These are phyloP conservation scores for Phyllotreta striolata DNA, from an alignment of 2,888 invertebrate species.

Conservation along the genomic window DNA sequence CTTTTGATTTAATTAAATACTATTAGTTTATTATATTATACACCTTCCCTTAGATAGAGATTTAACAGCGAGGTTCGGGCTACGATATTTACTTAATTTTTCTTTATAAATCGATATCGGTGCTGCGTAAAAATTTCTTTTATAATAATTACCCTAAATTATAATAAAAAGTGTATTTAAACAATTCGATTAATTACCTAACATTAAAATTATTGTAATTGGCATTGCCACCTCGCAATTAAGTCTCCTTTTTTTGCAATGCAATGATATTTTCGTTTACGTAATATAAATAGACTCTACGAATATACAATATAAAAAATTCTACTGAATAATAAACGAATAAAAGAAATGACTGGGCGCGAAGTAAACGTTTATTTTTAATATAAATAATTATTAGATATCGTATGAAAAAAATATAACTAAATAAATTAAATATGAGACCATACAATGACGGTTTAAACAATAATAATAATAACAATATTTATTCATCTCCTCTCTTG, in stretches of 20 bases:
- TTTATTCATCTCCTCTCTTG: not conserved
- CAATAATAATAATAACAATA: conserved; percentile 7
- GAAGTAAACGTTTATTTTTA: conserved; percentile 4
- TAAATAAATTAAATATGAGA: conserved; percentile 15
- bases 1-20: conserved; percentile 25
- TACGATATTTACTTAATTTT: not conserved
- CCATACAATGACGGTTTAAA: conserved; percentile 4
- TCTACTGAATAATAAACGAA: conserved; percentile 6
- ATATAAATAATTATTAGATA: conserved; percentile 16
- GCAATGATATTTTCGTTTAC: conserved; percentile 7
- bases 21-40: conserved; percentile 18
- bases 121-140: too few species aligned
- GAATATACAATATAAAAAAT: conserved; percentile 21
- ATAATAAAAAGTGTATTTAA: not conserved
- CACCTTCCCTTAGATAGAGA: conserved; percentile 7
- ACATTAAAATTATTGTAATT: not conserved
- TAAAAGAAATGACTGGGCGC: conserved; percentile 11
- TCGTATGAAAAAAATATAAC: conserved; percentile 5
- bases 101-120: not conserved
- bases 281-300: conserved; percentile 14
- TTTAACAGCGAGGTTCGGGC: not conserved
- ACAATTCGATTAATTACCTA: not conserved
- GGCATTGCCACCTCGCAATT: conserved; percentile 1
- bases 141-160: too few species aligned
- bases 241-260: conserved; percentile 9